Evolutionary conservation across 2,113 vertebrate species (phyloP).

Genomic region (Tetrao urogallus): DNA sequence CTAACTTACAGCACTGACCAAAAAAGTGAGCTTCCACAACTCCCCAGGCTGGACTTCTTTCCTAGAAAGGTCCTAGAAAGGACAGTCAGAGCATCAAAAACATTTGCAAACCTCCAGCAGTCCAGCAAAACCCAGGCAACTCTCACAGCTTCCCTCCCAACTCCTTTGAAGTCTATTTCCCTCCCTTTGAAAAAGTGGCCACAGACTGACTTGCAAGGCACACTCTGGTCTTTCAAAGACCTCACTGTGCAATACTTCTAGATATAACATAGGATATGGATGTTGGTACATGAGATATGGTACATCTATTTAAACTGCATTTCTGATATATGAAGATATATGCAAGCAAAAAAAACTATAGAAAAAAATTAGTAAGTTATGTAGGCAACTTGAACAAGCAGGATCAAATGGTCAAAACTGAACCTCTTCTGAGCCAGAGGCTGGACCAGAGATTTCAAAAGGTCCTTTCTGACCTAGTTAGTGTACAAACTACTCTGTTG

Average conservation of each 20-base stretch:
- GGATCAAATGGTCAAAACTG: not conserved
- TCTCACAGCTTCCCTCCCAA: not conserved
- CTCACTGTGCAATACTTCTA: not conserved
- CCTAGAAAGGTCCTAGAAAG: not conserved
- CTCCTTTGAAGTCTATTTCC: not conserved
- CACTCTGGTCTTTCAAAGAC: not conserved
- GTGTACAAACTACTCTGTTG: not conserved
- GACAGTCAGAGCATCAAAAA: not conserved
- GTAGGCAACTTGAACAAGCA: not conserved
- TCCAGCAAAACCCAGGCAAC: not conserved
- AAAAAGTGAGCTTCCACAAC: not conserved
- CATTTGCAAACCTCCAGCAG: accelerated
- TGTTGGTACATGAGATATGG: not conserved
- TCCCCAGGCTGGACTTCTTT: not conserved
- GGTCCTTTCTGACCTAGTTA: not conserved
- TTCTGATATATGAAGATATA: not conserved
- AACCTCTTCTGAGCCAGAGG: not conserved
- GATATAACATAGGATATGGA: not conserved
- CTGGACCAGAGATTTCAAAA: not conserved
- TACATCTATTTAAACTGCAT: not conserved
- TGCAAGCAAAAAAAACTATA: not conserved
- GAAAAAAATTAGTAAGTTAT: not conserved
- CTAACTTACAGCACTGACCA: not conserved
- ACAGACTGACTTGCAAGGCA: not conserved
- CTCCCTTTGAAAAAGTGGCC: not conserved